Evolutionary conservation across 2,113 vertebrate genomes (phyloP).

Genomic region (Tichodroma muraria): DNA sequence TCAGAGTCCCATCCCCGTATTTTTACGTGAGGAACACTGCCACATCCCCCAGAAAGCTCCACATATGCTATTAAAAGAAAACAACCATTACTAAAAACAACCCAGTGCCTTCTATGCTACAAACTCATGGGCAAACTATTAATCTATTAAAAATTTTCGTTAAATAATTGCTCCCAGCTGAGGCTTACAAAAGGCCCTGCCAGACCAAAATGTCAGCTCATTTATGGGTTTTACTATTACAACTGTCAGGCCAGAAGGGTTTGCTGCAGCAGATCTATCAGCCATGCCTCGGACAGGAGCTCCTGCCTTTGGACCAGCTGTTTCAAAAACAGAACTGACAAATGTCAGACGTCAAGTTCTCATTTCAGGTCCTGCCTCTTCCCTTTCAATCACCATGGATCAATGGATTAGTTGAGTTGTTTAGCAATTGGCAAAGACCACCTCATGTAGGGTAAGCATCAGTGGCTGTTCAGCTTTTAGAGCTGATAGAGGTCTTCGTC

Average conservation of each 20-base stretch:
- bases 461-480: not conserved
- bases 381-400: not conserved
- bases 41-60: not conserved
- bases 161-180: not conserved
- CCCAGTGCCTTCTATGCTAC: not conserved
- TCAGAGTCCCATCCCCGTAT: not conserved
- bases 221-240: not conserved
- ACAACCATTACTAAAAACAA: not conserved
- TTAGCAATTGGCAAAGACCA: not conserved
- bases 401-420: not conserved
- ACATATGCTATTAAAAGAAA: not conserved
- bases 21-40: not conserved
- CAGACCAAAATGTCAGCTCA: not conserved
- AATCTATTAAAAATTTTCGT: slow-evolving; percentile 33
- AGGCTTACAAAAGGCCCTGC: not conserved
- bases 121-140: slow-evolving; percentile 14
- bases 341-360: not conserved
- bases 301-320: not conserved
- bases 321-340: not conserved
- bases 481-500: not conserved
- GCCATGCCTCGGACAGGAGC: not conserved
- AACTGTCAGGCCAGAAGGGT: slow-evolving; percentile 26
- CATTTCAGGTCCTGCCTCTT: not conserved
- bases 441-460: not conserved
- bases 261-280: not conserved